A percentile compares a stretch with the other conserved stretches of the same genome.
phyloP scores from a whole-genome alignment of 2,888 invertebrate species.

The Miltochrista miniata region DNA sequence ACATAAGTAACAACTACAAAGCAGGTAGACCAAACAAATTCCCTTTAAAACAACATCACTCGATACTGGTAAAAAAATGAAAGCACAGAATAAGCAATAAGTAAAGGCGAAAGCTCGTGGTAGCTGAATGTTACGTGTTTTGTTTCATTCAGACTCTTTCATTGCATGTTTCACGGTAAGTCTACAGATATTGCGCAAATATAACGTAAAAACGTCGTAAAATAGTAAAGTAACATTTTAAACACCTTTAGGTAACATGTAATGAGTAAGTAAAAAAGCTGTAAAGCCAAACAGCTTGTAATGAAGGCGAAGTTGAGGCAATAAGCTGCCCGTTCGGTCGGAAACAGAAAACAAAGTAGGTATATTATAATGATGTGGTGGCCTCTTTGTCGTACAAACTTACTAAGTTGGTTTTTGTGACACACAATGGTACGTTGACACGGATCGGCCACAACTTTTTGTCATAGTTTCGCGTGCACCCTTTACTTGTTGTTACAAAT shows the following conservation, averaged over 20 bases:
- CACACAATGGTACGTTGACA: conserved; percentile 33
- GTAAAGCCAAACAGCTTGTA: conserved; percentile 33
- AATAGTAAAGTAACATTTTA: conserved; percentile 7
- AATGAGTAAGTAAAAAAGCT: conserved; percentile 30
- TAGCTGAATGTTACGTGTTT: too few species aligned
- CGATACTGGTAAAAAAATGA: too few species aligned
- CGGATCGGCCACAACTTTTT: conserved; percentile 28
- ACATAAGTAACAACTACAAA: too few species aligned
- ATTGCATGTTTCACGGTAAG: background rate
- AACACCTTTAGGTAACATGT: conserved; percentile 14
- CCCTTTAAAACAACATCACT: too few species aligned
- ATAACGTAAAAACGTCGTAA: conserved; percentile 8
- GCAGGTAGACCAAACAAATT: too few species aligned
- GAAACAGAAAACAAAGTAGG: conserved; percentile 30
- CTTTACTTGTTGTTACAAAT: conserved; percentile 26
- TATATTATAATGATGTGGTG: conserved; percentile 35
- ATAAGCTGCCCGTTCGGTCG: conserved; percentile 27
- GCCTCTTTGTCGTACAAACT: conserved; percentile 21
- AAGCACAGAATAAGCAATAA: too few species aligned
- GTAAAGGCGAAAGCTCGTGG: too few species aligned
- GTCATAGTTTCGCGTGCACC: conserved; percentile 22
- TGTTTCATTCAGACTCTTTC: background rate
- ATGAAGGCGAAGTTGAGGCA: conserved; percentile 27
- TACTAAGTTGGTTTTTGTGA: conserved; percentile 25
- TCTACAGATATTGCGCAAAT: background rate